These are phyloP conservation scores for Laterallus jamaicensis DNA, from an alignment of 2,113 vertebrate genomes.

Conservation along the genomic window DNA sequence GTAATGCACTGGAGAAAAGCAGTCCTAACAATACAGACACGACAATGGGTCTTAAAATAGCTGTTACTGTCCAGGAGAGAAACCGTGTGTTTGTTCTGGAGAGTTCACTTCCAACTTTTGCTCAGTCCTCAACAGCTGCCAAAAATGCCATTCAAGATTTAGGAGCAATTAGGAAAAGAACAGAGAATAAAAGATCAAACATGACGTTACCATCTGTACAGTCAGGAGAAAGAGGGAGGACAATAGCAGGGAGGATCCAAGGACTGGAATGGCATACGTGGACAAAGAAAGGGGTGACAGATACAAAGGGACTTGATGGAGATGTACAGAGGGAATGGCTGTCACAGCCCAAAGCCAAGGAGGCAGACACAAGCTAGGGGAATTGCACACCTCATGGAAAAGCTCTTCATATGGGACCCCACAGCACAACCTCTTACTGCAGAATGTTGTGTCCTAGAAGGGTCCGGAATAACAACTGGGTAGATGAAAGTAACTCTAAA, in stretches of 20 bases:
- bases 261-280: neutral
- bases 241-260: neutral
- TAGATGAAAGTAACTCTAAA: neutral
- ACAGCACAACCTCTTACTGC: neutral
- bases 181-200: neutral
- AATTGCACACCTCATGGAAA: neutral
- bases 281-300: neutral
- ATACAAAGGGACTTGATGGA: neutral
- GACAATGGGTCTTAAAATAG: slow-evolving; percentile 22
- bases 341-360: neutral
- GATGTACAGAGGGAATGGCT: fast-evolving
- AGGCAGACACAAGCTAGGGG: neutral
- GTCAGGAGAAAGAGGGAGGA: neutral
- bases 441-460: neutral
- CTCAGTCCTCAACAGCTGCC: neutral
- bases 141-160: neutral
- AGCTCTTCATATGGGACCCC: neutral
- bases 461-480: neutral
- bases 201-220: neutral
- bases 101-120: neutral
- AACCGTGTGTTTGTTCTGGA: neutral
- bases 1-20: slow-evolving; percentile 37
- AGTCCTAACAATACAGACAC: neutral
- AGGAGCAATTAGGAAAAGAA: neutral
- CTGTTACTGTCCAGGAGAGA: slow-evolving; percentile 1